Conservation (phyloP, 2,113 vertebrate genomes). For the Cephalopterus ornatus region DNA sequence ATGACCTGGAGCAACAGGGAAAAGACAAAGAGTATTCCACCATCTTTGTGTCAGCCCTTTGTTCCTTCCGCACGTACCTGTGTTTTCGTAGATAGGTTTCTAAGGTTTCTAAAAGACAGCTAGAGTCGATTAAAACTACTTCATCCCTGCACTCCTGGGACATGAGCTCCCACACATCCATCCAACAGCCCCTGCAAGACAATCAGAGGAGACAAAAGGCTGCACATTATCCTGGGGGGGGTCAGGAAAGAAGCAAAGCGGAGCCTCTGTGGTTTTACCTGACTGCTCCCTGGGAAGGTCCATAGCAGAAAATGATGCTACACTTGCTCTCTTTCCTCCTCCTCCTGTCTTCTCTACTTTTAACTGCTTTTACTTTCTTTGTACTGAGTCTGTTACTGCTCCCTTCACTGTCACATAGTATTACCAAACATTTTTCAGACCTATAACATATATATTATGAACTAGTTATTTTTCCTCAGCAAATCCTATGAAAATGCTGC, state of each 20-base stretch:
- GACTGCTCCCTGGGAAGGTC: slow-evolving; percentile 73
- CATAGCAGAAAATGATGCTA: slow-evolving; percentile 78
- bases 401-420: slow-evolving; percentile 74
- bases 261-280: slow-evolving; percentile 67
- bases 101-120: slow-evolving; percentile 91
- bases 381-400: slow-evolving; percentile 73
- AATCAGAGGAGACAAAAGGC: neutral
- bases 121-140: slow-evolving; percentile 94
- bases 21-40: neutral
- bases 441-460: neutral
- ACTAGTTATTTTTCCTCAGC: neutral
- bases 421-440: slow-evolving; percentile 16
- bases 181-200: slow-evolving; percentile 90
- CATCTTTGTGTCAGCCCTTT: rapidly evolving
- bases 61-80: slow-evolving; percentile 76
- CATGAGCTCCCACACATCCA: slow-evolving; percentile 98
- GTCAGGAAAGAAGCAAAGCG: neutral
- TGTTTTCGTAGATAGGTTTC: slow-evolving; percentile 95
- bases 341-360: slow-evolving; percentile 75
- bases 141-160: slow-evolving; percentile 97
- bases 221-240: neutral
- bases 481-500: neutral
- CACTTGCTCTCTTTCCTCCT: slow-evolving; percentile 76
- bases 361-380: slow-evolving; percentile 80
- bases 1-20: neutral